Conservation (phyloP, 2,113 vertebrate genomes). For the human region DNA sequence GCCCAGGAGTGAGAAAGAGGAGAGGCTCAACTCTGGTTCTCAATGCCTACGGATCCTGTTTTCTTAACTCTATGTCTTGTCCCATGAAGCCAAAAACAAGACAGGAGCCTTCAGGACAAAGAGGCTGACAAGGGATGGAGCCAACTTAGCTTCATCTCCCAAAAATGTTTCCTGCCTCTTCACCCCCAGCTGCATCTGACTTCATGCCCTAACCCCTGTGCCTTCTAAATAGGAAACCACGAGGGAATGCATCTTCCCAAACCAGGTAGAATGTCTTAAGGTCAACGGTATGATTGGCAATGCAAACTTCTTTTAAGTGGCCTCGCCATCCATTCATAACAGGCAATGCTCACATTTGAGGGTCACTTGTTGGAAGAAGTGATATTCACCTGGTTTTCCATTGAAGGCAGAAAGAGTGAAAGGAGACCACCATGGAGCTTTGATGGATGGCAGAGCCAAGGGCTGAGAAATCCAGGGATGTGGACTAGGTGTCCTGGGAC, state of each 20-base stretch:
- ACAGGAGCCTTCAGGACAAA: neutral
- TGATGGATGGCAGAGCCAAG: neutral
- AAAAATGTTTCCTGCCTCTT: neutral
- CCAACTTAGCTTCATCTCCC: neutral
- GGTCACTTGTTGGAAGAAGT: neutral
- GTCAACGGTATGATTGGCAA: neutral
- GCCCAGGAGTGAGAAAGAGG: neutral
- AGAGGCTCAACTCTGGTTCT: neutral
- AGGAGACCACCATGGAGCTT: neutral
- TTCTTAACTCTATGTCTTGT: neutral
- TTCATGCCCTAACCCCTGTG: neutral
- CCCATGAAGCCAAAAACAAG: neutral
- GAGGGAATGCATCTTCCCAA: neutral
- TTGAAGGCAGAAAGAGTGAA: neutral
- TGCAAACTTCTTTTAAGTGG: neutral
- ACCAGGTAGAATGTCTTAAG: neutral
- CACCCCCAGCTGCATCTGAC: too few relatives aligned
- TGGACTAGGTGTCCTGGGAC: fast-evolving
- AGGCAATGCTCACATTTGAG: too few relatives aligned
- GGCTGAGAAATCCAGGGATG: neutral
- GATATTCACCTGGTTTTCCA: neutral
- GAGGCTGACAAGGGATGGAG: neutral
- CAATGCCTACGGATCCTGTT: fast-evolving
- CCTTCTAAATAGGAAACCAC: neutral
- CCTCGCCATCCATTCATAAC: neutral